Evolutionary conservation across 2,888 invertebrate genomes (phyloP), one percentile per base, ranked within the genome.

Genomic region (Busseola fusca): DNA sequence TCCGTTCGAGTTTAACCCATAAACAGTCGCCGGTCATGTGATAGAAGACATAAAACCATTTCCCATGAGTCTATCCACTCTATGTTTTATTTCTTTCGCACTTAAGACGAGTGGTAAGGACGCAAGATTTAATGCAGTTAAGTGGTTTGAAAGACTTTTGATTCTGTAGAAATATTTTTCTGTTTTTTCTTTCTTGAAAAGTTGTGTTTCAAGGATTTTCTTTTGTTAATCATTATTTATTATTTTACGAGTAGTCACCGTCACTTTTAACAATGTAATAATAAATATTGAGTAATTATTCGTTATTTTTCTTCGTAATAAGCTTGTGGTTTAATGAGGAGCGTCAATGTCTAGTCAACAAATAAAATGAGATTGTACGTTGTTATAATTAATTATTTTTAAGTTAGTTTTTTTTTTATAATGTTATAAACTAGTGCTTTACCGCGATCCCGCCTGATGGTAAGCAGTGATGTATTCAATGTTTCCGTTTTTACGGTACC

Each of bases 31-130:
- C 70, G 81, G 76, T 71, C 86, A 86, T 87, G 82, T 87, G 89
- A 87, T 86, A 71, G 78, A 82, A 80, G 76, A 78, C 81, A 86
- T 87, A 89, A 89, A 88, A 87, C 83, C 42, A 82, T 82, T 89
- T 88, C 90, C 86, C 90, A 87, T 87, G 87, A 80, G 79, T 71
- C 37, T 59, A 42, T 72, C 63, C 69, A 82, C 70, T 64, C 30
- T 62, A 50, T 74, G 62, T 66, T 63, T 52, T 74, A 60, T 83
- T 72, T 64, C 74, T 69, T 52, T 82, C 63, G 12, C 76, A 71
- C 78, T 76, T 71, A 64, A 54, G 1, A 58, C 12, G 64, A 69
- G 58, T 21, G 58, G 63, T 14, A 78, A 59, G 45, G 69, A 73
- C 50, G 70, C 27, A 69, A 66, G 48, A 69, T 69, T 69, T 66